Evolutionary conservation across 2,888 invertebrate genomes (phyloP).

Genomic region (Syritta pipiens): DNA sequence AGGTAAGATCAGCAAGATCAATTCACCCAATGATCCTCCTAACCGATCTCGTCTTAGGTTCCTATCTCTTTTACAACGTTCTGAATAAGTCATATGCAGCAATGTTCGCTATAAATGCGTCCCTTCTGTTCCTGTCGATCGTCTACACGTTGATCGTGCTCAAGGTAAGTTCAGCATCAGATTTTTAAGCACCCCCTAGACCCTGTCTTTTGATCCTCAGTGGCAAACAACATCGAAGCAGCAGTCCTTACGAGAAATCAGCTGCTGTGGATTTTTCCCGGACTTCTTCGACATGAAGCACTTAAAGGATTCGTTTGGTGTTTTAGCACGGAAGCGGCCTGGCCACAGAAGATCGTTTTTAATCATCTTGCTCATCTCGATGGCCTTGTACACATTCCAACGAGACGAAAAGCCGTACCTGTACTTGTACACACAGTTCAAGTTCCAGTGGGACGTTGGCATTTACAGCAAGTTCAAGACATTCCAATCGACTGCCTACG

Average conservation of each 20-base stretch:
- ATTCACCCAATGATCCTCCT: neutral
- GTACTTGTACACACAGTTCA: constrained; percentile 86
- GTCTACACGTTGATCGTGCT: constrained; percentile 84
- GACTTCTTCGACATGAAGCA: constrained; percentile 88
- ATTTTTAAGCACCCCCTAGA: neutral
- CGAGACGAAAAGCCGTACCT: constrained; percentile 89
- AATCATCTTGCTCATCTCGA: constrained; percentile 85
- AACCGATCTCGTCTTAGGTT: constrained; percentile 79
- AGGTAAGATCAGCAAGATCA: constrained; percentile 79
- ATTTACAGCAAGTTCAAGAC: constrained; percentile 87
- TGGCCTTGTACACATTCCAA: constrained; percentile 90
- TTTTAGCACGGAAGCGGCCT: constrained; percentile 82
- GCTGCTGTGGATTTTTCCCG: constrained; percentile 81
- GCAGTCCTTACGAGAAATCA: constrained; percentile 82
- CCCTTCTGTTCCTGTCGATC: constrained; percentile 83
- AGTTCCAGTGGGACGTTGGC: constrained; percentile 86
- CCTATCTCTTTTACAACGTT: constrained; percentile 83
- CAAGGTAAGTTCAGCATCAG: constrained; percentile 77
- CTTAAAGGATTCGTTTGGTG: constrained; percentile 82
- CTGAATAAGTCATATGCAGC: constrained; percentile 84
- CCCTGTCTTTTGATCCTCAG: constrained; percentile 67
- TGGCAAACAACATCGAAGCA: constrained; percentile 87
- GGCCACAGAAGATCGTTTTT: constrained; percentile 83
- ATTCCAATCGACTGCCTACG: constrained; percentile 86
- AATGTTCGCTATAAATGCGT: constrained; percentile 87